Evolutionary conservation across 1,140 invertebrate genomes (phyloP), one percentile per base, ranked within the genome.

Genomic region (Bacillus rossius): DNA sequence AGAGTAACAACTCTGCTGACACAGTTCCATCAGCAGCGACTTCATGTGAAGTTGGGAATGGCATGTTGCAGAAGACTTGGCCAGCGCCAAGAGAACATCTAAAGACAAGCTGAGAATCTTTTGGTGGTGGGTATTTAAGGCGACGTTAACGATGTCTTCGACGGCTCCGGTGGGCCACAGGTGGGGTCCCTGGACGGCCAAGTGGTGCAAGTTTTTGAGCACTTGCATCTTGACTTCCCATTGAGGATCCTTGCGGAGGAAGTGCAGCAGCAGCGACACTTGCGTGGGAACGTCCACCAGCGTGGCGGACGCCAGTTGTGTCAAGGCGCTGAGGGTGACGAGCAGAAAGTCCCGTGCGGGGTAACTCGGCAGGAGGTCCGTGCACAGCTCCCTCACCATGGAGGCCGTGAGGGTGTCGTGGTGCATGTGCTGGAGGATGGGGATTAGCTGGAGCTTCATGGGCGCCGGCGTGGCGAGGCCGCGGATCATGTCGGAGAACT

Each of bases 401-500:
- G 87, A 80, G 8, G 91, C 87, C 10, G 90, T 93, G 23, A 82
- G 83, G 37, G 85, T 87, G 71, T 94, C 93, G 73, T 96, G 94
- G 77, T 97, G 92, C 85, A 97, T 96, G 65, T 96, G 91, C 63
- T 94, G 87, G 47, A 98, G 77, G 38, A 96, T 92, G 2, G 92
- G 88, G 60, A 98, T 92, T 0, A 98, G 77, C 64, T 92, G 86
- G 3, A 96, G 77, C 71, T 97, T 96, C 77, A 95, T 88, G 43
- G 93, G 89, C 5, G 94, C 88, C 3, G 93, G 92, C 1, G 94
- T 96, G 41, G 89, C 86, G 65, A 96, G 81, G 47, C 91, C 90
- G 70, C 92, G 86, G 63, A 98, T 95, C 94, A 98, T 98, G 58
- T 94, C 87, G 1, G 91, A 91, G 47, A 98, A 87, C 76, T 96